phyloP scores from a whole-genome alignment of 2,797 vertebrate genomes.

The Cuculus canorus region DNA sequence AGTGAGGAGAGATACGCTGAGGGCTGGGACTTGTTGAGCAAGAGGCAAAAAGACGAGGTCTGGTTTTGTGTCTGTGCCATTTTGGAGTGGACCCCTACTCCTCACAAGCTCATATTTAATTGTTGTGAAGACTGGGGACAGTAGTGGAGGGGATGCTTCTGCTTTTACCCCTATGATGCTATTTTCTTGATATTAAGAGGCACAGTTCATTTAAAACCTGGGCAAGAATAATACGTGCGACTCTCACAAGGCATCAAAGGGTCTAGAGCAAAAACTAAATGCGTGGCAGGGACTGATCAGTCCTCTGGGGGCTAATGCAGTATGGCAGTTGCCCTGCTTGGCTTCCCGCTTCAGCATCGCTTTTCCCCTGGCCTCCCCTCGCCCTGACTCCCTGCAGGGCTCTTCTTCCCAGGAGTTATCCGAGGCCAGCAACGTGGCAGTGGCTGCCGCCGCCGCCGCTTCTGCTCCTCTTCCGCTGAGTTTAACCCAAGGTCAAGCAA shows the following conservation, averaged over 20 bases:
- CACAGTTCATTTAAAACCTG: background rate
- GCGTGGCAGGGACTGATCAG: background rate
- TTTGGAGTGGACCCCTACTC: background rate
- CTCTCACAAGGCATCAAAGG: background rate
- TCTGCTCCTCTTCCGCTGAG: background rate
- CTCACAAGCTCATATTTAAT: background rate
- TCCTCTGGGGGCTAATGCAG: background rate
- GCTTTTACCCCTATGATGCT: background rate
- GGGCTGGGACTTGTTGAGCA: background rate
- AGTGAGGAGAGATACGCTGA: background rate
- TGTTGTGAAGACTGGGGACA: background rate
- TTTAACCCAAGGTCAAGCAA: slow-evolving; percentile 57
- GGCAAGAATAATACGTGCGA: background rate
- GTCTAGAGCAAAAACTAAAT: background rate
- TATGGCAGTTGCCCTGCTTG: background rate
- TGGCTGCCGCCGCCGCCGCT: background rate
- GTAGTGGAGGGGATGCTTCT: accelerated
- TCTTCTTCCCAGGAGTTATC: background rate
- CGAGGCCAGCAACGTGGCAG: background rate
- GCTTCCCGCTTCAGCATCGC: background rate
- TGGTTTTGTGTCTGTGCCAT: background rate
- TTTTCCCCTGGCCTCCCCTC: background rate
- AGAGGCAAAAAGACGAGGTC: background rate
- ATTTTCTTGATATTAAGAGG: background rate
- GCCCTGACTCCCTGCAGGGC: background rate